Evolutionary conservation across 1,140 invertebrate genomes (phyloP), one percentile per base, ranked within the genome.

Genomic region (Spodoptera litura): DNA sequence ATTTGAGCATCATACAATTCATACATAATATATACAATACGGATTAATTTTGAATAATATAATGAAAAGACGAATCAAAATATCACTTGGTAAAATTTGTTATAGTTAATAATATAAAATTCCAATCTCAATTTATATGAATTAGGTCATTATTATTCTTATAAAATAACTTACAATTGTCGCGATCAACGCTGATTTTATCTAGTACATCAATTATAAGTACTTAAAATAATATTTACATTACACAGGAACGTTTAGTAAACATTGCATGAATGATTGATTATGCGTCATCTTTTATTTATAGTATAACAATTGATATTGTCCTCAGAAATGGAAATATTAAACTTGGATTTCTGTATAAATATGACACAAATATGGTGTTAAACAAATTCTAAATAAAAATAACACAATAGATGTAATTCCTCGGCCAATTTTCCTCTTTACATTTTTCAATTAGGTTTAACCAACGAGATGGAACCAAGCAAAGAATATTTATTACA

Each of bases 11-110:
- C 25, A 4, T 27, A 72, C 56, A 66, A 27, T 27, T 13, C 27
- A 44, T 64, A 25, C 12, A 25, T 15, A 38, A 25, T 15, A 38
- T 20, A 20, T 20, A 71, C 38, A 51, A 44, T 55, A 49, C 15
- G 49, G 44, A 38, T 75, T 20, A 73, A 73, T 73, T 73, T 73
- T 38, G 15, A 58, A 58, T 12, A 59, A 73, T 64, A 75, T 20
- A 62, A 59, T 52, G 15, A 68, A 68, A 59, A 75, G 13, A 55
- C 35, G n/a, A 44, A 52, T 61, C 51, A 38, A 56, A 79, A 73
- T 73, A 73, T 79, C 64, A 80, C 64, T 68, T 64, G 52, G 52
- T 80, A 80, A 82, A 80, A 78, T 59, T 59, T 20, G 52, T 64
- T 72, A n/a, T 71, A 27, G 8, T 52, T 35, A 76, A 49, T 6